Evolutionary conservation across 2,113 vertebrate genomes (phyloP).

Genomic region (Rhegmatorhina hoffmannsi): DNA sequence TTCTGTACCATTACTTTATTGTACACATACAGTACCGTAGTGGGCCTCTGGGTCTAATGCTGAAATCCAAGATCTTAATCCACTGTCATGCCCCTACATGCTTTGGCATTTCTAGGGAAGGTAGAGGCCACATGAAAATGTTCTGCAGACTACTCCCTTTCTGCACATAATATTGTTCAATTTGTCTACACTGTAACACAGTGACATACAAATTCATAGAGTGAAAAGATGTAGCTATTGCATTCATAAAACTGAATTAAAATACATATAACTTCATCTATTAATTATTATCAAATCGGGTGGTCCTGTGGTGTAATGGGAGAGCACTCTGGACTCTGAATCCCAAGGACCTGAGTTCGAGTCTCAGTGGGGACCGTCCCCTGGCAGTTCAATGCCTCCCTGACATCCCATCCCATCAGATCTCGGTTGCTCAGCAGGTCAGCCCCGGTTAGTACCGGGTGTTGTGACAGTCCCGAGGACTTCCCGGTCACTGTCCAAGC

Average conservation of each 20-base stretch:
- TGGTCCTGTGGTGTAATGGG: no score
- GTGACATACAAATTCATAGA: background rate
- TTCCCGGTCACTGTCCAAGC: no score
- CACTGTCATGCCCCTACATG: background rate
- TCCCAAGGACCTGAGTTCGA: no score
- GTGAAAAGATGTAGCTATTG: background rate
- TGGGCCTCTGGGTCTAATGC: rapidly evolving
- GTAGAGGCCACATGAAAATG: background rate
- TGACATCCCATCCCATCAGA: no score
- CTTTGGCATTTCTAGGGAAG: background rate
- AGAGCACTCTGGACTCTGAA: no score
- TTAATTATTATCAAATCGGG: background rate
- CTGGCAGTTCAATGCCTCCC: no score
- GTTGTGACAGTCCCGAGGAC: no score
- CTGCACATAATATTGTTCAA: background rate
- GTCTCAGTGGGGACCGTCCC: no score
- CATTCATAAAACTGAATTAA: background rate
- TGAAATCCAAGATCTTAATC: background rate
- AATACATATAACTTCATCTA: background rate
- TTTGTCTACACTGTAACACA: background rate
- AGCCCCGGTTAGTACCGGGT: no score
- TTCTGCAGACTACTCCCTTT: background rate
- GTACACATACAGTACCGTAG: background rate
- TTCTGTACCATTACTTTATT: background rate
- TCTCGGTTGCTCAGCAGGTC: no score